Percentiles rank a stretch among this genome's conserved stretches.
Conservation (phyloP, 2,888 invertebrate genomes). For the Zaprionus bogoriensis region DNA sequence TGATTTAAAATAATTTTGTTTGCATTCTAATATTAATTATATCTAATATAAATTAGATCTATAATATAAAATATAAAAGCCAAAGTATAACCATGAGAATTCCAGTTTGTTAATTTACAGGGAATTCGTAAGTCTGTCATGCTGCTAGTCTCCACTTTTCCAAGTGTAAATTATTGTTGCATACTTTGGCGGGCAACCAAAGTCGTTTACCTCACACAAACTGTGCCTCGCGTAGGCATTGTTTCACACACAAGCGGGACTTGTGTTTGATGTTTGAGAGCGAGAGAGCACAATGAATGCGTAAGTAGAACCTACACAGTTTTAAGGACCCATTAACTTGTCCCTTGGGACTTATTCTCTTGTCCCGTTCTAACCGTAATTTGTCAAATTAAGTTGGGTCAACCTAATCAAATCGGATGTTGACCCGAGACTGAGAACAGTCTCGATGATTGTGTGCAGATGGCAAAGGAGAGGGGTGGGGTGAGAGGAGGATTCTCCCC, state of each 20-base stretch:
- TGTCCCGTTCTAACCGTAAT: conserved; percentile 34
- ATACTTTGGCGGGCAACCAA: conserved; percentile 46
- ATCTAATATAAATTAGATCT: too few relatives aligned
- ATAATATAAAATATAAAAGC: too few relatives aligned
- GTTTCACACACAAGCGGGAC: background rate
- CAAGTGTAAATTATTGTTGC: conserved; percentile 56
- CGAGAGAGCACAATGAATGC: background rate
- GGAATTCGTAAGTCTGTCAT: conserved; percentile 3
- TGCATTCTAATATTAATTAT: too few relatives aligned
- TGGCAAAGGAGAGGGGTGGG: too few relatives aligned
- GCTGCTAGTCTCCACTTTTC: conserved; percentile 16
- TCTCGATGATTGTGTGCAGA: too few relatives aligned
- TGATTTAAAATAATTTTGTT: too few relatives aligned
- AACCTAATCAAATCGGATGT: conserved; percentile 43
- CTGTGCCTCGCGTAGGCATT: background rate
- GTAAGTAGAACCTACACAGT: conserved; percentile 6
- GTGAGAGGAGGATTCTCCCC: background rate
- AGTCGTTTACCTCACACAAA: conserved; percentile 47
- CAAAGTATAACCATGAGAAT: too few relatives aligned
- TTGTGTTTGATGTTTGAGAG: background rate
- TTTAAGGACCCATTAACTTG: conserved; percentile 26
- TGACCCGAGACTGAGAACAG: conserved; percentile 41
- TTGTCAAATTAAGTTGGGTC: conserved; percentile 47
- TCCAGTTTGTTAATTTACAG: background rate
- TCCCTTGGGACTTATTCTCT: conserved; percentile 22